These are phyloP conservation scores for Phortica okadai DNA, from an alignment of 2,888 invertebrate genomes.

Conservation along the genomic window DNA sequence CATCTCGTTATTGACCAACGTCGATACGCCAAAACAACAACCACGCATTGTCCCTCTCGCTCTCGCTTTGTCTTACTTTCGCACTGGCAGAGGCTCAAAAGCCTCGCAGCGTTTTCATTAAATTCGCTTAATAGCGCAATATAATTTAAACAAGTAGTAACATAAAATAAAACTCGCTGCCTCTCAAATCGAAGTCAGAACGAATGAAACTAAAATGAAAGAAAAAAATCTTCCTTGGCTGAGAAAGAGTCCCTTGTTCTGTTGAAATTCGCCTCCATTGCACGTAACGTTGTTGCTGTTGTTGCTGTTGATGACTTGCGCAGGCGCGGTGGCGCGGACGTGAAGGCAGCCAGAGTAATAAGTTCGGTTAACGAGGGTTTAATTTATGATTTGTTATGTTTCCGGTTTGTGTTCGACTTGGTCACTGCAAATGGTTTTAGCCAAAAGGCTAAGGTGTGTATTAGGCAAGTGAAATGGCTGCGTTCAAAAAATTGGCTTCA, in stretches of 20 bases:
- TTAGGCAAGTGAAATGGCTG: conserved; percentile 40
- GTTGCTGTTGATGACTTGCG: conserved; percentile 47
- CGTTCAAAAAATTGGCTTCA: too few species aligned
- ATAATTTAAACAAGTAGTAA: conserved; percentile 72
- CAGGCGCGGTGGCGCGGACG: conserved; percentile 53
- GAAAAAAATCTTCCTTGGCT: too few species aligned
- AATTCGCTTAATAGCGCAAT: conserved; percentile 73
- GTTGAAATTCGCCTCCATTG: neutral
- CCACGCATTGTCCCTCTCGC: conserved; percentile 34
- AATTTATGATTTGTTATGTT: conserved; percentile 76
- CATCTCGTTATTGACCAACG: conserved; percentile 32
- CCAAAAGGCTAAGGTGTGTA: conserved; percentile 70
- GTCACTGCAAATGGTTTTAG: conserved; percentile 59
- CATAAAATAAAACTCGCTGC: conserved; percentile 72
- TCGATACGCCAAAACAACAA: conserved; percentile 18
- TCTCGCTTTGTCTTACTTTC: conserved; percentile 37
- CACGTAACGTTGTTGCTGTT: conserved; percentile 6
- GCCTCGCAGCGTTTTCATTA: conserved; percentile 72
- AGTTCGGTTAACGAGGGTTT: conserved; percentile 75
- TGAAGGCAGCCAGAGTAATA: conserved; percentile 64
- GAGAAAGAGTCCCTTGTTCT: neutral
- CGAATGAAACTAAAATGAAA: conserved; percentile 54
- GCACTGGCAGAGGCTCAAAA: conserved; percentile 5
- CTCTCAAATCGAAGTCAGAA: conserved; percentile 34
- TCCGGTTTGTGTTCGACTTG: conserved; percentile 71